Conservation (phyloP, 2,113 vertebrate genomes). For the Sorex fumeus region DNA sequence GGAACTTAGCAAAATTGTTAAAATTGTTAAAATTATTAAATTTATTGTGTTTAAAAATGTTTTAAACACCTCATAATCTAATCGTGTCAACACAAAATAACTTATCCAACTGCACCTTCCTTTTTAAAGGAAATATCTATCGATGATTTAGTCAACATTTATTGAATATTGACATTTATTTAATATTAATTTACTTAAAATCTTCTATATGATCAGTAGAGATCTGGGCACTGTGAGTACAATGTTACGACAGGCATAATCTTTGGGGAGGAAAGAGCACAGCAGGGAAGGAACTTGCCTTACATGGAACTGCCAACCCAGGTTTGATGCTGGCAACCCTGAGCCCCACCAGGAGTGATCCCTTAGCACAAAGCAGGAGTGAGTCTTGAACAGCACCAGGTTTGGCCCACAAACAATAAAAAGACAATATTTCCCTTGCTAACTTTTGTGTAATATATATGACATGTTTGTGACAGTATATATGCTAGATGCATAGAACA, state of each 20-base stretch:
- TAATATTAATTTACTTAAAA: neutral
- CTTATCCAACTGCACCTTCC: conserved; percentile 20
- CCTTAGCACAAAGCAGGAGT: no score
- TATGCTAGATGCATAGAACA: neutral
- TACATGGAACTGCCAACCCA: no score
- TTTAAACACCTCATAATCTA: conserved; percentile 61
- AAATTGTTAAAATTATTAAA: conserved; percentile 39
- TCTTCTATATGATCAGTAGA: neutral
- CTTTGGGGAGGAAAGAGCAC: neutral
- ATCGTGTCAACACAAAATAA: conserved; percentile 44
- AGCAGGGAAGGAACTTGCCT: no score
- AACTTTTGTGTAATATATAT: neutral
- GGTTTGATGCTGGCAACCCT: no score
- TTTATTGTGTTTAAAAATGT: conserved; percentile 19
- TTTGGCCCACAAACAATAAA: neutral
- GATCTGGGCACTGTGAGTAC: neutral
- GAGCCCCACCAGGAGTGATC: no score
- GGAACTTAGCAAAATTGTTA: no score
- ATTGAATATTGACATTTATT: neutral
- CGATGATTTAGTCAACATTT: neutral
- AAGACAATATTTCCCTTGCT: neutral
- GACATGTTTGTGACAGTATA: no score
- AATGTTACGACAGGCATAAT: neutral
- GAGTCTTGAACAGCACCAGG: no score
- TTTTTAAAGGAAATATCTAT: no score